Evolutionary conservation across 2,113 vertebrate genomes (phyloP).

Genomic region (Toxotes jaculatrix): DNA sequence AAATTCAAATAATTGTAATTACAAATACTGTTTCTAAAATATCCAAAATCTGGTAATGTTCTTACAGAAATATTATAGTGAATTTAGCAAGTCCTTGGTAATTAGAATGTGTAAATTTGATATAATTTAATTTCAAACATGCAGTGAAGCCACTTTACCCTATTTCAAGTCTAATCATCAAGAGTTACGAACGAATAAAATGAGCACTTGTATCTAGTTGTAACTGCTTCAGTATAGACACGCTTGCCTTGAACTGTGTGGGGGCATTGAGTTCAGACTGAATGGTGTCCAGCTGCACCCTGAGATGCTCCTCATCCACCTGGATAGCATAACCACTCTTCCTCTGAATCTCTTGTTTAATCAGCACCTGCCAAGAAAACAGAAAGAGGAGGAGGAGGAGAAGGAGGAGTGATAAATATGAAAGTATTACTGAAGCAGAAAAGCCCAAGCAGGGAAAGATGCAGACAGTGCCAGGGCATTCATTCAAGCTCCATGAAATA

Average conservation of each 20-base stretch:
- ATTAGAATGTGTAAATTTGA: neutral
- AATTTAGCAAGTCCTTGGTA: neutral
- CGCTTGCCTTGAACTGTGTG: slow-evolving; percentile 94
- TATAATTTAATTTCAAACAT: neutral
- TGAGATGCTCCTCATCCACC: slow-evolving; percentile 96
- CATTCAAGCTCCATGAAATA: neutral
- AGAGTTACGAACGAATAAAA: neutral
- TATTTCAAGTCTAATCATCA: neutral
- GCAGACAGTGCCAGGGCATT: neutral
- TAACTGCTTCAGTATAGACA: neutral
- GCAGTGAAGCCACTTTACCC: neutral
- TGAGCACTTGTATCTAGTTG: no score
- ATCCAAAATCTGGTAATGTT: neutral
- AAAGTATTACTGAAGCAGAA: neutral
- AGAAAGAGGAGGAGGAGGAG: neutral
- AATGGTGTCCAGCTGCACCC: slow-evolving; percentile 96
- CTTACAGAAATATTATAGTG: neutral
- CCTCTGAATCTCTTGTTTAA: slow-evolving; percentile 98
- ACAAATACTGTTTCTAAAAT: neutral
- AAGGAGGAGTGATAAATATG: neutral
- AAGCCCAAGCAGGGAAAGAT: neutral
- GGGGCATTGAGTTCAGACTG: slow-evolving; percentile 97
- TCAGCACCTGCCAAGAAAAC: slow-evolving; percentile 88
- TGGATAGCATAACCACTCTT: slow-evolving; percentile 98
- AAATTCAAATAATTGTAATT: no score